These are phyloP conservation scores for Malurus splendens DNA, from an alignment of 2,797 vertebrate species.

Conservation along the genomic window DNA sequence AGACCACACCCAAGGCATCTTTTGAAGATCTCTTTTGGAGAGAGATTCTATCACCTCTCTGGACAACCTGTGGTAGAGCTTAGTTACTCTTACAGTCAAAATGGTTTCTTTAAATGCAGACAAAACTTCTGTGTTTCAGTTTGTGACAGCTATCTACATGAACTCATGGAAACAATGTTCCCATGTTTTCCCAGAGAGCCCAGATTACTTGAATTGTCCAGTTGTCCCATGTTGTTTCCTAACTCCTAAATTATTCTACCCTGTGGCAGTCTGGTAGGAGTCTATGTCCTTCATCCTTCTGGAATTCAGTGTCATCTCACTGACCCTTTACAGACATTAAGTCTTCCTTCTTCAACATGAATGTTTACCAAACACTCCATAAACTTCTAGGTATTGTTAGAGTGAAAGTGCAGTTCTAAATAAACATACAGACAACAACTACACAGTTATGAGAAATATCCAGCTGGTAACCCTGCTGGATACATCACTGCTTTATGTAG, in stretches of 20 bases:
- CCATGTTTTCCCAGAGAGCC: background rate
- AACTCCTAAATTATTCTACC: background rate
- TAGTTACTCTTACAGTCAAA: background rate
- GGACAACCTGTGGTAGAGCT: background rate
- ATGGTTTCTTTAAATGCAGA: background rate
- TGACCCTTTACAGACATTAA: background rate
- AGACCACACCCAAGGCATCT: background rate
- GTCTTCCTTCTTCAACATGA: background rate
- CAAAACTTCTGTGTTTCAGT: background rate
- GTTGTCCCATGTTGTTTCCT: background rate
- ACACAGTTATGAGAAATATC: background rate
- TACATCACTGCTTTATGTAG: background rate
- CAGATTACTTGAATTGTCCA: background rate
- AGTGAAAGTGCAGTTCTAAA: background rate
- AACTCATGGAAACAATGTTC: background rate
- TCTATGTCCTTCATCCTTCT: background rate
- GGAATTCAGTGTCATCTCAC: background rate
- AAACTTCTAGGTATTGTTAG: background rate
- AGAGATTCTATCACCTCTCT: background rate
- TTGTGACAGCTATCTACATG: background rate
- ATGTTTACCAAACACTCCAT: background rate
- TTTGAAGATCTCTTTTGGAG: background rate
- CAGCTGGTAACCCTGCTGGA: background rate
- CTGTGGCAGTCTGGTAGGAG: background rate
- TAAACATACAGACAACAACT: background rate